A percentile compares a stretch with the other conserved stretches of the same genome.
Conservation (phyloP, 2,888 invertebrate genomes). For the Yponomeuta sedellus region DNA sequence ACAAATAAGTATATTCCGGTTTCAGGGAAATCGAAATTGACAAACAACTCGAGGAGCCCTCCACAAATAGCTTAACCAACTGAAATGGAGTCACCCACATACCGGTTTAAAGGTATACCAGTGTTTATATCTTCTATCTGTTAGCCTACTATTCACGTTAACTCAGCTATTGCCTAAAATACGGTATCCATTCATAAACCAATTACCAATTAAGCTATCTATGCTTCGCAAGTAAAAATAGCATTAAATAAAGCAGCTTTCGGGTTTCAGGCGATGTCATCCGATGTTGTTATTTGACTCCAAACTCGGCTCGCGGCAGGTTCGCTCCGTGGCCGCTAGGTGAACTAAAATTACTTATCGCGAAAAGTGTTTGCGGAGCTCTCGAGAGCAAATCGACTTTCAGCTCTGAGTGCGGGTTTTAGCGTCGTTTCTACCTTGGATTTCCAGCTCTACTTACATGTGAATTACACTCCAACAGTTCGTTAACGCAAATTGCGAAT, state of each 20-base stretch:
- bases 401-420: neutral
- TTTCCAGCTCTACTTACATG: neutral
- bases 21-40: slow-evolving; percentile 14
- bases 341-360: slow-evolving; percentile 44
- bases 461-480: neutral
- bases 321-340: slow-evolving; percentile 15
- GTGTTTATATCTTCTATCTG: no score
- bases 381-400: slow-evolving; percentile 36
- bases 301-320: neutral
- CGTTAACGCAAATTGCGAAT: slow-evolving; percentile 1
- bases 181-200: no score
- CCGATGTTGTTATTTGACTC: neutral
- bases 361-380: slow-evolving; percentile 41
- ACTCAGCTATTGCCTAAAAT: no score
- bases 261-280: neutral
- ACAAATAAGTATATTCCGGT: slow-evolving; percentile 14
- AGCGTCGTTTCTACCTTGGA: neutral
- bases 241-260: neutral
- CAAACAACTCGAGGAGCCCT: slow-evolving; percentile 11
- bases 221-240: neutral
- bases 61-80: neutral
- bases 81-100: neutral
- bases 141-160: no score
- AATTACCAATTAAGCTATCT: no score
- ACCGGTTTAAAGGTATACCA: neutral